These are phyloP conservation scores for Troides aeacus DNA, from an alignment of 2,888 invertebrate genomes.

Conservation along the genomic window DNA sequence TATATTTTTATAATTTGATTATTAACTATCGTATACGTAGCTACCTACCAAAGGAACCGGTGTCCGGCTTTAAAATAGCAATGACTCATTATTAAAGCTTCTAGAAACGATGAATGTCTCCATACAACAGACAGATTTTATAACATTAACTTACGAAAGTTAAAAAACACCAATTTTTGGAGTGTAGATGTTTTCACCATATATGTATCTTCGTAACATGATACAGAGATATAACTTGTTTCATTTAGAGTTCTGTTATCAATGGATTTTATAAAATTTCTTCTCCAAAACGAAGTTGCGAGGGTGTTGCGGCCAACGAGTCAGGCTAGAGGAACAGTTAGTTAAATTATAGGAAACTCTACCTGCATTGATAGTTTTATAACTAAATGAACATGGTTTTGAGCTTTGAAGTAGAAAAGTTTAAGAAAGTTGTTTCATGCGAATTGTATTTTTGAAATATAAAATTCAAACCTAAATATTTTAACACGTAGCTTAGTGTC, in stretches of 20 bases:
- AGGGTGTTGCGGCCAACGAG: no score
- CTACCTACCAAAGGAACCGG: background rate
- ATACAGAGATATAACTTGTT: no score
- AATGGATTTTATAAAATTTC: no score
- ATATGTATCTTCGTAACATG: no score
- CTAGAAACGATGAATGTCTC: background rate
- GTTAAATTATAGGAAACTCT: no score
- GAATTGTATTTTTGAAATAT: background rate
- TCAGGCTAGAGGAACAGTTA: no score
- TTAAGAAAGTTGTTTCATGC: background rate
- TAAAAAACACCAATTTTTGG: background rate
- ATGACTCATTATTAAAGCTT: background rate
- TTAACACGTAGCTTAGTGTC: background rate
- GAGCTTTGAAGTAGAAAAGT: background rate
- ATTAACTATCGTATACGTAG: background rate
- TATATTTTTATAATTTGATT: background rate
- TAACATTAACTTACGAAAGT: background rate
- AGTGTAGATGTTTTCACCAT: no score
- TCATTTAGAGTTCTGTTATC: no score
- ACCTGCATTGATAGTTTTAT: no score
- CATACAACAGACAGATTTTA: background rate
- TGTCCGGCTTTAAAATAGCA: background rate
- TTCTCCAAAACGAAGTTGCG: no score
- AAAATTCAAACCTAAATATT: background rate
- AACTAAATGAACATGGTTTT: no score